Conservation (phyloP, 2,888 invertebrate species). For the Lordiphosa andalusiaca region DNA sequence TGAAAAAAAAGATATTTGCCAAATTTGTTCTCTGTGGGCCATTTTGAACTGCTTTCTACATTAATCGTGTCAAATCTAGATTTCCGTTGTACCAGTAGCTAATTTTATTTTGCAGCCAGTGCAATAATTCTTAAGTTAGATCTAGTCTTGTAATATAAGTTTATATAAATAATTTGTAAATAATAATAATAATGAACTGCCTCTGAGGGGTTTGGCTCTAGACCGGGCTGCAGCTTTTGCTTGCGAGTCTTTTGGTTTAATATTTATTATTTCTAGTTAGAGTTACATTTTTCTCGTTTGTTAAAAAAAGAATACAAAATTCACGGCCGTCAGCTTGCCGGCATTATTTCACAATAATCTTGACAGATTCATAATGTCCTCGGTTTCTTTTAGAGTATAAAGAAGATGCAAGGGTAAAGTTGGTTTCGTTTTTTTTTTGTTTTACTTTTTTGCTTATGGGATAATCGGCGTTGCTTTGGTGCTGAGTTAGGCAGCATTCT, state of each 20-base stretch:
- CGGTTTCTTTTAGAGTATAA: conserved; percentile 15
- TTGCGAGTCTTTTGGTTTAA: background rate
- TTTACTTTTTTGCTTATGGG: conserved; percentile 21
- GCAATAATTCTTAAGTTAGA: too few species aligned
- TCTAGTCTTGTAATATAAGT: too few species aligned
- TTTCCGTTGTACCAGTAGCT: too few species aligned
- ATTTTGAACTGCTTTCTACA: too few species aligned
- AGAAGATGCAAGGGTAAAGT: conserved; percentile 24
- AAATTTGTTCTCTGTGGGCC: too few species aligned
- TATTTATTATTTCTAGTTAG: background rate
- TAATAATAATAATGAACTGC: too few species aligned
- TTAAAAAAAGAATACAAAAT: conserved; percentile 4
- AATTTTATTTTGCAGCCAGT: too few species aligned
- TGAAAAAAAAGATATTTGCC: too few species aligned
- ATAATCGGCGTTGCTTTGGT: conserved; percentile 27
- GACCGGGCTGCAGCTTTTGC: too few species aligned
- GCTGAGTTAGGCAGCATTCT: conserved; percentile 7
- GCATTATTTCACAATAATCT: conserved; percentile 44
- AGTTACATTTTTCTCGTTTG: conserved; percentile 4
- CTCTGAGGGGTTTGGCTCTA: too few species aligned
- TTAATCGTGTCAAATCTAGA: too few species aligned
- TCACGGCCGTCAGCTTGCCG: conserved; percentile 10
- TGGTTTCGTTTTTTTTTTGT: background rate
- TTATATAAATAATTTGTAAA: too few species aligned
- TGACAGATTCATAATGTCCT: conserved; percentile 40